Evolutionary conservation across 2,888 invertebrate genomes (phyloP), one percentile per base, ranked within the genome.

Genomic region (Sphaerophoria rueppellii): DNA sequence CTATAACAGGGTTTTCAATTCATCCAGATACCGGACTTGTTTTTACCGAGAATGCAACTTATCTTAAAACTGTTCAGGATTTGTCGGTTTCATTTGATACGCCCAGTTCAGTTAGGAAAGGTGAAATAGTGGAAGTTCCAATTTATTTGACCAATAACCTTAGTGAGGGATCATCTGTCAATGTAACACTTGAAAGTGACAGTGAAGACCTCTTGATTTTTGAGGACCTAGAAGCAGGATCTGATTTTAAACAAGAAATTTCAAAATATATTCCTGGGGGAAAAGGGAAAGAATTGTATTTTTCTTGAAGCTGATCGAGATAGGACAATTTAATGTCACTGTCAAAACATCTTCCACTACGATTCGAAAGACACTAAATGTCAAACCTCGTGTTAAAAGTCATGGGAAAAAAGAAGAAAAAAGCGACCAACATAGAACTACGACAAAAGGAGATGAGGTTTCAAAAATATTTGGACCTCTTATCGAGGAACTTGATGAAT

Each of bases 1-100:
- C 95, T 4, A 93, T 96, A 14, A 94, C 94, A 63, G 96, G 95
- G 4, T 96, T 97, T 89, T 95, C 96, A 32, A 91, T 97, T 71
- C 95, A 95, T 90, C 93, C 94, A 0, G 91, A 94, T 0, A 92
- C 94, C 87, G 97, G 97, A 14, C 92, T 97, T n/a, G 96, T 96
- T n/a, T 93, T 97, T 6, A 93, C 95, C 6, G 75, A 72, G 14
- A 63, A 60, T 7, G 67, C 87, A 14, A 93, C 94, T 12, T 94
- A 94, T 91, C 89, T 97, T 40, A 94, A 93, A 89, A 95, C 96
- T 1, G 95, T 95, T 90, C 94, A 95, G 87, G 94, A 95, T 4
- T 96, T 97, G 92, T 96, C 95, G 89, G 93, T 96, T 55, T 94
- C 94, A 2, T 90, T 96, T 76, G 95, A 96, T 89, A 91, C 96